These are phyloP conservation scores for Agonopterix alstromeriana DNA, from an alignment of 2,888 invertebrate species.

Conservation along the genomic window DNA sequence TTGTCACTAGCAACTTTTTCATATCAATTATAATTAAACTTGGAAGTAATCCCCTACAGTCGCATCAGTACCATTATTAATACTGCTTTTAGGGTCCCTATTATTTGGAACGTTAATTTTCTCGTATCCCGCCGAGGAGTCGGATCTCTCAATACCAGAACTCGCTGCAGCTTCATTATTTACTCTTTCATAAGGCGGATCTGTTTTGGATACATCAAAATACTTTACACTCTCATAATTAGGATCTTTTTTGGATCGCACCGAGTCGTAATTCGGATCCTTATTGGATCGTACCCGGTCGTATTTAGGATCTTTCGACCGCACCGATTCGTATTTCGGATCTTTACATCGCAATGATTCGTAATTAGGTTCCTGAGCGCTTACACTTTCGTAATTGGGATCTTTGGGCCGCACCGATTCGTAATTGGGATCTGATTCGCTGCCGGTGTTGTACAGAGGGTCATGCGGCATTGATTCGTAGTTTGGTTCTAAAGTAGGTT, in stretches of 20 bases:
- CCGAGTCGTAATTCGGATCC: constrained; percentile 86
- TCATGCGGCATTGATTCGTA: constrained; percentile 85
- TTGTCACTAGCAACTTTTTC: not conserved
- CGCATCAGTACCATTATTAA: constrained; percentile 55
- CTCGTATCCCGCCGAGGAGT: constrained; percentile 62
- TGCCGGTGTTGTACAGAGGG: constrained; percentile 80
- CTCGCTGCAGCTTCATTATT: constrained; percentile 42
- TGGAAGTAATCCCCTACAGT: constrained; percentile 69
- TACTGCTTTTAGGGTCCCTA: constrained; percentile 55
- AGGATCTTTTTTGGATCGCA: constrained; percentile 79
- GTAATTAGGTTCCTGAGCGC: constrained; percentile 80
- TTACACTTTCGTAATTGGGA: constrained; percentile 83
- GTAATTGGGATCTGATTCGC: constrained; percentile 85
- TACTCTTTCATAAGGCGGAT: constrained; percentile 83
- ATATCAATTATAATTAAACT: constrained; percentile 24
- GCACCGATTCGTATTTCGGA: constrained; percentile 78
- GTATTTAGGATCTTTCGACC: constrained; percentile 81
- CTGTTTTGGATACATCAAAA: constrained; percentile 74
- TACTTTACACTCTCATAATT: constrained; percentile 91
- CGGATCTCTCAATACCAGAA: constrained; percentile 47
- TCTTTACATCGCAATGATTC: constrained; percentile 74
- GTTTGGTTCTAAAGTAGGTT: constrained; percentile 81
- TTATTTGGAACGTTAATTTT: constrained; percentile 52
- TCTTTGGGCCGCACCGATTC: constrained; percentile 82
- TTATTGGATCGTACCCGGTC: constrained; percentile 76